A percentile compares a stretch with the other conserved stretches of the same genome.
Evolutionary conservation across 2,888 invertebrate genomes (phyloP).

Genomic region (Odontomyia ornata): DNA sequence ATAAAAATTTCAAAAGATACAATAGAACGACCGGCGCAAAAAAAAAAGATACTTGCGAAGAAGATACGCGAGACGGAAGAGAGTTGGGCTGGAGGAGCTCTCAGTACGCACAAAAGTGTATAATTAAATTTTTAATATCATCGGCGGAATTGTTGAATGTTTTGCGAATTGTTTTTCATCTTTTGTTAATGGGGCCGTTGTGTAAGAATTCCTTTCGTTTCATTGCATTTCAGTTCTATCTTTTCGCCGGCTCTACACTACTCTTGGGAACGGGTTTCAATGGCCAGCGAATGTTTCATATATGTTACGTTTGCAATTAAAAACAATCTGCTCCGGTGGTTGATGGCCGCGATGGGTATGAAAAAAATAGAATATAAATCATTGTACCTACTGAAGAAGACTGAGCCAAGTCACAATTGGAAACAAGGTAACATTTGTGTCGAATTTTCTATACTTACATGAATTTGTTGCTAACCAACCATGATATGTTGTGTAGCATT

Average conservation of each 20-base stretch:
- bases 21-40: too few relatives aligned
- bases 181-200: too few relatives aligned
- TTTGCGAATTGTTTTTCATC: constrained; percentile 31
- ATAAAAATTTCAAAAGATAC: background rate
- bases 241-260: background rate
- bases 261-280: background rate
- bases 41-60: too few relatives aligned
- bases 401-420: background rate
- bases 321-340: constrained; percentile 3
- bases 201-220: background rate
- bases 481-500: background rate
- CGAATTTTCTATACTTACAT: constrained; percentile 11
- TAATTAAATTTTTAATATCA: constrained; percentile 42
- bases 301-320: constrained; percentile 24
- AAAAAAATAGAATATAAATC: constrained; percentile 32
- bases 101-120: constrained; percentile 1
- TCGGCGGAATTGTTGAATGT: constrained; percentile 16
- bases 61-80: too few relatives aligned
- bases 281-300: too few relatives aligned
- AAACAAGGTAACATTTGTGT: constrained; percentile 15
- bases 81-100: background rate
- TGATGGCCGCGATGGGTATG: too few relatives aligned
- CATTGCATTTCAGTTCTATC: background rate
- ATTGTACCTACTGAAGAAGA: constrained; percentile 5
- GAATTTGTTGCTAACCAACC: background rate